These are phyloP conservation scores for Melanotaenia pygmaea DNA, from an alignment of 2,797 vertebrate genomes.

Conservation along the genomic window DNA sequence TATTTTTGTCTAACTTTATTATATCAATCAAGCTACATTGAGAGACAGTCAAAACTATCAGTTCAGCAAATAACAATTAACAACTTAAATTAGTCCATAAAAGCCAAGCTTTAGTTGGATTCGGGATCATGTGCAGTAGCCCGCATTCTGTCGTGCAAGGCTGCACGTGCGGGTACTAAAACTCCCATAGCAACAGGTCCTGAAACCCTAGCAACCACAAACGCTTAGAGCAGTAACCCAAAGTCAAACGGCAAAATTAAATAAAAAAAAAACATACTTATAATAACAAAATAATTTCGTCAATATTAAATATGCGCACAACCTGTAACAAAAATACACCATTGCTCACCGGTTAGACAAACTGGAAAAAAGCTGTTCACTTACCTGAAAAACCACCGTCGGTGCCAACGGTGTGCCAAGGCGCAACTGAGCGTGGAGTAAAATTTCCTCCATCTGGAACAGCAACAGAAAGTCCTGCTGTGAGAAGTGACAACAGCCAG, in stretches of 20 bases:
- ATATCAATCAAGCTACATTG: background rate
- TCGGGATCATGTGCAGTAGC: background rate
- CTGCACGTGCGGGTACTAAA: constrained; percentile 31
- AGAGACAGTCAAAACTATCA: background rate
- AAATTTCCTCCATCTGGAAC: constrained; percentile 33
- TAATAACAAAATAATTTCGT: background rate
- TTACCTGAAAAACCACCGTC: constrained; percentile 60
- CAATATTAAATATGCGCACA: background rate
- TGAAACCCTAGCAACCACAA: constrained; percentile 58
- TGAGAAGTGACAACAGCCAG: constrained; percentile 29
- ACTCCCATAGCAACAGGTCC: constrained; percentile 58
- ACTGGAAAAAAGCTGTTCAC: constrained; percentile 17
- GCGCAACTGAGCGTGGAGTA: constrained; percentile 12
- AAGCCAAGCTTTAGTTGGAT: background rate
- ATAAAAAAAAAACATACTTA: background rate
- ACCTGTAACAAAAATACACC: background rate
- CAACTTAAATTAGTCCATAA: background rate
- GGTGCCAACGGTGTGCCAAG: constrained; percentile 20
- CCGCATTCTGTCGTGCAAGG: background rate
- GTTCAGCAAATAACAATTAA: background rate
- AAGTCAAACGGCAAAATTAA: background rate
- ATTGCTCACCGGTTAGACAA: background rate
- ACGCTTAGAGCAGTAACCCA: constrained; percentile 11
- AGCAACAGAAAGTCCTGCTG: background rate
- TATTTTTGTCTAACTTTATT: too few relatives aligned